phyloP scores from a whole-genome alignment of 1,140 invertebrate species.

The Platyura marginata region DNA sequence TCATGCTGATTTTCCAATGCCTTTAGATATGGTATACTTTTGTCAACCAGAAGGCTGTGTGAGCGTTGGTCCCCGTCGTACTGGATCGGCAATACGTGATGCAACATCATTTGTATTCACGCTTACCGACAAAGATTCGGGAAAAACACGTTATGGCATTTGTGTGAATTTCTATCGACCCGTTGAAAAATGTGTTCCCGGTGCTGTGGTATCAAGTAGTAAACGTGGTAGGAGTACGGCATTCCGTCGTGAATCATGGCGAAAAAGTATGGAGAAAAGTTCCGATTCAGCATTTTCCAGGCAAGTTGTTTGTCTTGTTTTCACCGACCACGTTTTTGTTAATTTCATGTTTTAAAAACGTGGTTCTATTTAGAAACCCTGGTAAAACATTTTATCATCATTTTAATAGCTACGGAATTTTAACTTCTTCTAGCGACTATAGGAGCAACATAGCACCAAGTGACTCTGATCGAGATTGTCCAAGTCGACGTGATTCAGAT shows the following conservation, averaged over 20 bases:
- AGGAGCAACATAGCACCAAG: constrained; percentile 72
- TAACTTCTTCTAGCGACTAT: constrained; percentile 61
- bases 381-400: not conserved
- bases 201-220: constrained; percentile 12
- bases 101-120: constrained; percentile 96
- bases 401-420: constrained; percentile 25
- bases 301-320: no score
- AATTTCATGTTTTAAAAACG: no score
- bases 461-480: constrained; percentile 68
- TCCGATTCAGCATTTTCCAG: constrained; percentile 84
- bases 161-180: constrained; percentile 97
- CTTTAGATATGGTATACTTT: constrained; percentile 96
- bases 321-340: no score
- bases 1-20: constrained; percentile 92
- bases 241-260: constrained; percentile 66
- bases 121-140: constrained; percentile 97
- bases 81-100: constrained; percentile 52
- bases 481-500: constrained; percentile 43
- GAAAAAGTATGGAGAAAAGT: constrained; percentile 76
- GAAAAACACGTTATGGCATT: constrained; percentile 84
- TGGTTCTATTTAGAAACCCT: no score
- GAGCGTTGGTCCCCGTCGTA: constrained; percentile 70
- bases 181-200: constrained; percentile 38
- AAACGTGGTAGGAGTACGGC: constrained; percentile 33
- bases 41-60: constrained; percentile 98